Evolutionary conservation across 2,113 vertebrate species (phyloP), one percentile per base, ranked within the genome.

Genomic region (Podocnemis expansa): DNA sequence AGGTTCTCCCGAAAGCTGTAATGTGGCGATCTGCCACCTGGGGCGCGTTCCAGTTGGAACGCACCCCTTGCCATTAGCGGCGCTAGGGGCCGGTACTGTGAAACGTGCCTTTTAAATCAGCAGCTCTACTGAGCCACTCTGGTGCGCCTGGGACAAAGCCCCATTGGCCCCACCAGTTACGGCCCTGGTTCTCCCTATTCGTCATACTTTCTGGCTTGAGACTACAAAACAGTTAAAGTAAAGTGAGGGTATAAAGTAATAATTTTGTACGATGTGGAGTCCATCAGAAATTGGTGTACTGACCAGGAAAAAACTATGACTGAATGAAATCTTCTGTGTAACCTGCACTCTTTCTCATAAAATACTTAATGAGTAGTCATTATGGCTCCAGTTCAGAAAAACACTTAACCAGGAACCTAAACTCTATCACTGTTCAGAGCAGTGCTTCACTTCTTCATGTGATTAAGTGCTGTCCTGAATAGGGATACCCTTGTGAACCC

Each of bases 281-380:
- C n/a, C 34, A 25, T 75, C 55, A 80, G 73, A 82, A 55, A 49
- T 29, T 16, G 7, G 24, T 14, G 13, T 45, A 67, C 13, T 63
- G 47, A 67, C 82, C 47, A 38, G 29, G 52, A 5, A 11, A 38
- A 31, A 19, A 55, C 19, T 17, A 51, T 34, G 70, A 49, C 84
- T 92, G 55, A 2, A 17, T 49, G 24, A 56, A 52, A 70, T 86
- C 56, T 90, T 92, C 90, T 63, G 49, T 85, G 9, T 60, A 58
- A 86, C 80, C 80, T 78, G 60, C 89, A 83, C 60, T 56, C 56
- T 55, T 85, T 91, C 73, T 94, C 92, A 70, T 93, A 84, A 92
- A 93, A 84, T 54, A 43, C 41, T 86, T 88, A 9, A 5, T 70
- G n/a, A 70, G 63, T 90, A 88, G 92, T 84, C 84, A 91, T 96